These are phyloP conservation scores for Bombus sylvicola DNA, from an alignment of 1,140 invertebrate species.

Conservation along the genomic window DNA sequence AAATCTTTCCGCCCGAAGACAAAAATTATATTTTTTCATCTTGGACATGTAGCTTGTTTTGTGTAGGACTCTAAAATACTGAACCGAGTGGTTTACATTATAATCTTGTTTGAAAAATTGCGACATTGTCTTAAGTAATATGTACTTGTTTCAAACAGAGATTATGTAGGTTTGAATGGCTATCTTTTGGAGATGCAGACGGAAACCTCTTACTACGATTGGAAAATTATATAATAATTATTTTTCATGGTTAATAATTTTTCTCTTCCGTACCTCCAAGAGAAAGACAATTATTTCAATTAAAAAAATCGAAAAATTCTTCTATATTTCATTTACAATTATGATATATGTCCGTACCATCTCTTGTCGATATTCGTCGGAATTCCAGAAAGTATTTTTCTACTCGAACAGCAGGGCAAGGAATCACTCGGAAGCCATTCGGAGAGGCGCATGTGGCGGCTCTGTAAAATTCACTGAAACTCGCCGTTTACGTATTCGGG, in stretches of 20 bases:
- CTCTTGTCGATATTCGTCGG: no score
- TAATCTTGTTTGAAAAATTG: no score
- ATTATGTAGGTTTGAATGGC: not conserved
- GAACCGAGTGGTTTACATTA: no score
- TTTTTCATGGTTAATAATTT: no score
- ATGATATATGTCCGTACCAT: no score
- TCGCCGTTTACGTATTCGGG: conserved; percentile 32
- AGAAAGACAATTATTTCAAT: not conserved
- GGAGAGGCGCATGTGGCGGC: not conserved
- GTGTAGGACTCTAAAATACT: no score
- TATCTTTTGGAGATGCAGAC: not conserved
- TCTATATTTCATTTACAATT: not conserved
- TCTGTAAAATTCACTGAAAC: conserved; percentile 41
- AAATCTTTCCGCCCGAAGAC: not conserved
- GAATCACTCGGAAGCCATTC: not conserved
- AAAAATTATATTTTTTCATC: not conserved
- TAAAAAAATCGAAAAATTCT: not conserved
- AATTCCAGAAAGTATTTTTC: not conserved
- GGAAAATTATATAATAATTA: no score
- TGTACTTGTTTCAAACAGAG: not conserved
- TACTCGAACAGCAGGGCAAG: no score
- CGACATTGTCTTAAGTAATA: not conserved
- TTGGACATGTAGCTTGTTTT: not conserved
- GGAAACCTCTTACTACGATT: no score
- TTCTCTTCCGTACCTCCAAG: accelerated